Evolutionary conservation across 2,797 vertebrate genomes (phyloP), one percentile per base, ranked within the genome.

Genomic region (Phrynocephalus vlangalii): DNA sequence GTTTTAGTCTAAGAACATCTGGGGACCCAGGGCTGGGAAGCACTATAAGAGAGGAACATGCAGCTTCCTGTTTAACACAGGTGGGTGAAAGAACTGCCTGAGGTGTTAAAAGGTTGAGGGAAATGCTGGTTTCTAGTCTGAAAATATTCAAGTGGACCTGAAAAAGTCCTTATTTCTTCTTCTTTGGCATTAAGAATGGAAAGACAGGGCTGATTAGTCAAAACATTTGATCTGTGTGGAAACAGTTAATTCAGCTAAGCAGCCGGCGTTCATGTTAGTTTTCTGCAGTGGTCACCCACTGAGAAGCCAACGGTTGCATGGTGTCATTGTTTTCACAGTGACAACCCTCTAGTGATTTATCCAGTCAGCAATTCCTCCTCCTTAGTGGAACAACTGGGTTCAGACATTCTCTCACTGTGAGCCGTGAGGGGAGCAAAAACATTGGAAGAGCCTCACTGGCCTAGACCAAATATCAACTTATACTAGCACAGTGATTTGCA

Each of bases 281-380:
- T 93, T 91, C 68, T 91, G 28, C 90, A 91, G 28, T 50, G 15
- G 38, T 90, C 76, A 85, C 90, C 90, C 38, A 84, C 67, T 80
- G 87, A 48, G 87, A 82, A 72, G 4, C 1, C 56, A 28, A 38
- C 22, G 33, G 87, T 86, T 66, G 71, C 63, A 0, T 76, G 80
- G 38, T 60, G 16, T n/a, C 11, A 91, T 72, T 91, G 10, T 22
- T 88, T 90, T 91, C 82, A 73, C 18, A 77, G 52, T 22, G 0
- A 66, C 87, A 6, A 5, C 66, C 56, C 67, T 86, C n/a, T 75
- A 5, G 30, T 44, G 26, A 70, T 76, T 94, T 91, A 86, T 60
- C 2, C 84, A 72, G 67, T 85, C 75, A 89, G 77, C 73, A 77
- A 0, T 6, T 0, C 0, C 88, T 90, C 0, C 87, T 90, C 30